Conservation (phyloP, 1,140 invertebrate species). For the Proctacanthus coquilletti region DNA sequence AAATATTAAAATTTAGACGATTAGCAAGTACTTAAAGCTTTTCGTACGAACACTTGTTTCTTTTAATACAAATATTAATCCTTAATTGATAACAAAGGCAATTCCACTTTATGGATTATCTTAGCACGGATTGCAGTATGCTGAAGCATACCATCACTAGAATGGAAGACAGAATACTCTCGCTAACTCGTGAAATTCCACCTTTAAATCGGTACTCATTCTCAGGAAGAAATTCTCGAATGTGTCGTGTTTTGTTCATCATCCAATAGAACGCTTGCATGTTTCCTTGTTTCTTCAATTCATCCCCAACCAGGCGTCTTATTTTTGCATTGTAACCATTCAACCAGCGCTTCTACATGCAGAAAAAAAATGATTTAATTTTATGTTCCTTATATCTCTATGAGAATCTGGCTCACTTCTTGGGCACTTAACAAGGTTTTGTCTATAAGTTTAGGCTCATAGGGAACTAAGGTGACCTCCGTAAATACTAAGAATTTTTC, state of each 20-base stretch:
- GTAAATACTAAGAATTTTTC: slow-evolving; percentile 53
- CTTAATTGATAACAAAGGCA: too few species aligned
- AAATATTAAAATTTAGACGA: too few species aligned
- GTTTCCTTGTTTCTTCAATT: slow-evolving; percentile 47
- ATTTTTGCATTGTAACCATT: slow-evolving; percentile 64
- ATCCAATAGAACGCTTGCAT: slow-evolving; percentile 63
- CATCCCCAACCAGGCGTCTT: slow-evolving; percentile 47
- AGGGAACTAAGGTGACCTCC: slow-evolving; percentile 79
- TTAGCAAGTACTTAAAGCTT: too few species aligned
- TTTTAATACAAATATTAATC: too few species aligned
- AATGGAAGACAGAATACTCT: too few species aligned
- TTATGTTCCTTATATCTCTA: slow-evolving; percentile 3
- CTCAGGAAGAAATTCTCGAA: slow-evolving; percentile 36
- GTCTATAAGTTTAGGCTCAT: slow-evolving; percentile 81
- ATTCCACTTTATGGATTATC: too few species aligned
- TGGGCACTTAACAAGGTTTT: slow-evolving; percentile 53
- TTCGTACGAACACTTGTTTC: too few species aligned
- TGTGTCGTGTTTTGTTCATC: slow-evolving; percentile 55
- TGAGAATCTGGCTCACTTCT: slow-evolving; percentile 38
- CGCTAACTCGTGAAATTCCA: too few species aligned
- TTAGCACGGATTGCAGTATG: too few species aligned
- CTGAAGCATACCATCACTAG: too few species aligned
- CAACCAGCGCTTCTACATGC: slow-evolving; percentile 49
- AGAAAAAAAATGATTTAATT: neutral
- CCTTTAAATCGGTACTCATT: slow-evolving; percentile 25